Evolutionary conservation across 1,140 invertebrate species (phyloP), one percentile per base, ranked within the genome.

Genomic region (Protaetia brevitarsis): DNA sequence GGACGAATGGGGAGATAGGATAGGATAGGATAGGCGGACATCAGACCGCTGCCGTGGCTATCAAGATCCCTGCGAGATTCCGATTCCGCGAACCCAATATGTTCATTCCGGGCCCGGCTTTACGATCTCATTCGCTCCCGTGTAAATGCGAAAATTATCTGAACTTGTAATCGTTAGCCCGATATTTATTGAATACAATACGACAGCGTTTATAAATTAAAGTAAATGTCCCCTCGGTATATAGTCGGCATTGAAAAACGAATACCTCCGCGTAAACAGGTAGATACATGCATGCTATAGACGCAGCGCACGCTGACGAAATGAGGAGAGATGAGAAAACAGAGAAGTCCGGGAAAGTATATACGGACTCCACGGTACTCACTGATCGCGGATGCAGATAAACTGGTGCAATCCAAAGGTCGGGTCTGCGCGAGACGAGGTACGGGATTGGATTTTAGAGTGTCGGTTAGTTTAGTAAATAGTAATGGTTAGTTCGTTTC

Each of bases 181-280:
- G 41, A 51, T 51, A 51, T 51, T 51, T 51, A 51, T 51, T 51
- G 13, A 51, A 51, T 51, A 51, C 41, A 51, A 51, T 51, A 51
- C 41, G 16, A 23, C 19, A 23, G 26, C 19, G 16, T 51, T 51
- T 23, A 51, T 51, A 51, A 51, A 51, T 51, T 6, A 51, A 19
- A 51, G 41, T 8, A 19, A 45, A 45, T 16, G 37, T n/a, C n/a
- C n/a, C n/a, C n/a, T n/a, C n/a, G n/a, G n/a, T n/a, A n/a, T n/a
- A n/a, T n/a, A n/a, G 37, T 45, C 8, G 37, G 13, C 16, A 45
- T 19, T 45, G 37, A 2, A 19, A 45, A 45, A 45, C 13, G 6
- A 19, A 45, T 19, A 19, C 21, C 16, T 19, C 7, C 16, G 16
- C 21, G 8, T n/a, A 0, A 19, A n/a, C n/a, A n/a, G n/a, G n/a